A percentile compares a stretch with the other conserved stretches of the same genome.
Evolutionary conservation across 2,113 vertebrate genomes (phyloP).

Genomic region (Macquaria ambigua): DNA sequence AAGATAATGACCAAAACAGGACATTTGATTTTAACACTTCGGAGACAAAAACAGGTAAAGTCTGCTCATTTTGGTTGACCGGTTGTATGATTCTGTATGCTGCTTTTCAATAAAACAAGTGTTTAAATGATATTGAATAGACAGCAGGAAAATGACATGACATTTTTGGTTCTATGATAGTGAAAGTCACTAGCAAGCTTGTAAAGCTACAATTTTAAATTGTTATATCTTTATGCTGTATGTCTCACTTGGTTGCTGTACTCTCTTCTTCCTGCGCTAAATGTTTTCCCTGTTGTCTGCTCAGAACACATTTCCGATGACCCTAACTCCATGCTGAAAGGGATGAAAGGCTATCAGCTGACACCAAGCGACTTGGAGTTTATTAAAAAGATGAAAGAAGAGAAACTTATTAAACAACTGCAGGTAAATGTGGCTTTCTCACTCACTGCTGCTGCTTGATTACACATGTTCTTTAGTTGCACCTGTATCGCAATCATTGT

Average conservation of each 20-base stretch:
- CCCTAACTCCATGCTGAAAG: conserved; percentile 66
- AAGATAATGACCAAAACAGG: not conserved
- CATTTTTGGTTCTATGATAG: too few relatives aligned
- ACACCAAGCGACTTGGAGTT: conserved; percentile 74
- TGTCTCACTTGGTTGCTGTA: too few relatives aligned
- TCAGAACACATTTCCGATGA: not conserved
- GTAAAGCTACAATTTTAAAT: too few relatives aligned
- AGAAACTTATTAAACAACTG: conserved; percentile 60
- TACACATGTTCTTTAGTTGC: not conserved
- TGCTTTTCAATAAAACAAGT: too few relatives aligned
- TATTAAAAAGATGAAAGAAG: conserved; percentile 62
- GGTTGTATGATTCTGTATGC: too few relatives aligned
- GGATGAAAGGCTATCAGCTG: conserved; percentile 77
- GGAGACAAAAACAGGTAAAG: conserved; percentile 6
- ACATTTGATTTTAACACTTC: not conserved
- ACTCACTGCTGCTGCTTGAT: not conserved
- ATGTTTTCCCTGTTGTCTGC: not conserved
- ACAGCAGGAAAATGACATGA: too few relatives aligned
- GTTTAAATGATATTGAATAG: too few relatives aligned
- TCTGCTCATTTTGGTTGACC: too few relatives aligned
- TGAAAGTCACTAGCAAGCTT: too few relatives aligned
- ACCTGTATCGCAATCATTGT: not conserved
- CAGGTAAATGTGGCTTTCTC: conserved; percentile 54
- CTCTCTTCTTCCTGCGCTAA: not conserved
- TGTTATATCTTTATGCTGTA: not conserved